Conservation (phyloP, 2,888 invertebrate genomes). For the Microplitis manilae region DNA sequence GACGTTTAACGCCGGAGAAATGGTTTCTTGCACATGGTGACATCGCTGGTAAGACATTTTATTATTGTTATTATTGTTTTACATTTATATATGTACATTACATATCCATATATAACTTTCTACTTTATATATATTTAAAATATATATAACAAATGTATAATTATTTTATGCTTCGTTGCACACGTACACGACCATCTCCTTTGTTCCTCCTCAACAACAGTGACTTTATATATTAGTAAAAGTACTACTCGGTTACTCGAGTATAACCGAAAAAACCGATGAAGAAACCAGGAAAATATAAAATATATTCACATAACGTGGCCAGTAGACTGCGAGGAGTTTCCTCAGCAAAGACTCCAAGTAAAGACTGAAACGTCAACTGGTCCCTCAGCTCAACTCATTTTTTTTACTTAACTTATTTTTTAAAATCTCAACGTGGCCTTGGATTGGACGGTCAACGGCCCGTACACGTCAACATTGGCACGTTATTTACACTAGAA, state of each 20-base stretch:
- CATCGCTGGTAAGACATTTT: slow-evolving; percentile 59
- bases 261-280: slow-evolving; percentile 13
- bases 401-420: background rate
- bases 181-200: slow-evolving; percentile 27
- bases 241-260: background rate
- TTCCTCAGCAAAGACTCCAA: slow-evolving; percentile 6
- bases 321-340: background rate
- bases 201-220: slow-evolving; percentile 32
- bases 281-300: background rate
- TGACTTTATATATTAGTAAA: background rate
- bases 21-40: slow-evolving; percentile 65
- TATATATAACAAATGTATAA: background rate
- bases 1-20: slow-evolving; percentile 48
- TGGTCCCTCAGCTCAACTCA: slow-evolving; percentile 4
- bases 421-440: slow-evolving; percentile 37
- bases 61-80: background rate
- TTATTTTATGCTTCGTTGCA: slow-evolving; percentile 30
- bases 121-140: background rate
- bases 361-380: slow-evolving; percentile 13
- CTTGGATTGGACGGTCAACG: slow-evolving; percentile 57
- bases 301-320: slow-evolving; percentile 10
- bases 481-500: slow-evolving; percentile 55
- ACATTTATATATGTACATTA: background rate
- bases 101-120: background rate
- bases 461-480: slow-evolving; percentile 56